Conservation (phyloP, 2,797 vertebrate genomes). For the Danio tinwini region DNA sequence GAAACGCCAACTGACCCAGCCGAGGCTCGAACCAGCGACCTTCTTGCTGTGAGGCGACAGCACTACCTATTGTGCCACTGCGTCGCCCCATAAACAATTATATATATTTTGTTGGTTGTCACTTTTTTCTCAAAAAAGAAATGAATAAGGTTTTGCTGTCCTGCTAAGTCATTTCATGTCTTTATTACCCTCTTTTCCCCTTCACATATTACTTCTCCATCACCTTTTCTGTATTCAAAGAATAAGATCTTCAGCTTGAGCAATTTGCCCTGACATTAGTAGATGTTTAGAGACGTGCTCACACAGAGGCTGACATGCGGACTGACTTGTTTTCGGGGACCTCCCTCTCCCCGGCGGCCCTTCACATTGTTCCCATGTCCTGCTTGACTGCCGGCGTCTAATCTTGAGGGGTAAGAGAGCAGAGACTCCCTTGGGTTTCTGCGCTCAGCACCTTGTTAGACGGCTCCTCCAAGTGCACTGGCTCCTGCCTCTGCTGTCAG, state of each 20-base stretch:
- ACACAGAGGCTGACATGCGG: constrained; percentile 72
- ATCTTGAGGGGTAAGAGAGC: constrained; percentile 82
- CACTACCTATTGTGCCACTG: too few relatives aligned
- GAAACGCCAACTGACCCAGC: too few relatives aligned
- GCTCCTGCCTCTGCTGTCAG: constrained; percentile 50
- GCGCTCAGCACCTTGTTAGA: constrained; percentile 87
- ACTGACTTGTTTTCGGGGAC: constrained; percentile 74
- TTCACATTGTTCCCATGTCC: constrained; percentile 69
- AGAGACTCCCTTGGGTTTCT: constrained; percentile 80
- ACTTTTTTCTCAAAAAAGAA: too few relatives aligned
- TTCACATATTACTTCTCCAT: constrained; percentile 59
- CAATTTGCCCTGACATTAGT: constrained; percentile 90
- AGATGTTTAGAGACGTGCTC: constrained; percentile 80
- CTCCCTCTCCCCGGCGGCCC: constrained; percentile 68
- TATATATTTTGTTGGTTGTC: too few relatives aligned
- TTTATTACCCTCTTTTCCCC: constrained; percentile 51
- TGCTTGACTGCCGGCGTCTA: constrained; percentile 79
- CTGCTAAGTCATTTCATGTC: not conserved
- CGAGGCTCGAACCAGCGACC: too few relatives aligned
- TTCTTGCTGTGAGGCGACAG: too few relatives aligned
- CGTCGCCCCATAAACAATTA: too few relatives aligned
- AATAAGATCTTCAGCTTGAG: constrained; percentile 83
- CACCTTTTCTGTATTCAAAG: constrained; percentile 67
- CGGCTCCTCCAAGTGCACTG: constrained; percentile 63
- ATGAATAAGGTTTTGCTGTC: not conserved